These are phyloP conservation scores for Sebastes dallii DNA, from an alignment of 2,797 vertebrate species.

Conservation along the genomic window DNA sequence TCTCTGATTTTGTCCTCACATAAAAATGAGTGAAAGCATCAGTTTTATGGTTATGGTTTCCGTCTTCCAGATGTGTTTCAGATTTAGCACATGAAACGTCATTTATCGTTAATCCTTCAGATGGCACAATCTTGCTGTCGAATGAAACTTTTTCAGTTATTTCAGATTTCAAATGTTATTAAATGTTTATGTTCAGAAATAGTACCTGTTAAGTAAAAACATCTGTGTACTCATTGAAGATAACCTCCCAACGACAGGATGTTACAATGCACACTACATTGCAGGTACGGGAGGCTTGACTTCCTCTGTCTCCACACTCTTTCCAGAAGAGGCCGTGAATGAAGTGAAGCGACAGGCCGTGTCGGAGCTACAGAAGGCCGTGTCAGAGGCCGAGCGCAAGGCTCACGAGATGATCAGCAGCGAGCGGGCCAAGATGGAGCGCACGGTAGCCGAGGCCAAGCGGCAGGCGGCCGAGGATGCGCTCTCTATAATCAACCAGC, in stretches of 20 bases:
- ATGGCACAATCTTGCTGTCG: neutral
- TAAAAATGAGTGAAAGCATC: constrained; percentile 6
- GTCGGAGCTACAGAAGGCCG: constrained; percentile 97
- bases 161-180: neutral
- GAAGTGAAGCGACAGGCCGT: constrained; percentile 99
- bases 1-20: neutral
- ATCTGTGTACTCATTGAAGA: neutral
- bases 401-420: constrained; percentile 97
- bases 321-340: constrained; percentile 97
- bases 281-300: constrained; percentile 66
- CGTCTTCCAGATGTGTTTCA: neutral
- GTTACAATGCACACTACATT: constrained; percentile 49
- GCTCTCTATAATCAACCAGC: constrained; percentile 94
- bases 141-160: neutral
- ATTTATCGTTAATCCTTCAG: neutral
- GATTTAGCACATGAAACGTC: neutral
- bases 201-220: neutral
- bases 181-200: neutral
- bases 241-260: constrained; percentile 5
- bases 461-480: constrained; percentile 95
- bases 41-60: neutral
- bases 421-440: constrained; percentile 97
- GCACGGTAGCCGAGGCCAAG: constrained; percentile 94
- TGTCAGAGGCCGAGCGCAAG: constrained; percentile 96
- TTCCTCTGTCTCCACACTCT: constrained; percentile 65